Percentiles rank a stretch among this genome's conserved stretches.
Evolutionary conservation across 2,113 vertebrate species (phyloP).

Genomic region (Rhombomys opimus): DNA sequence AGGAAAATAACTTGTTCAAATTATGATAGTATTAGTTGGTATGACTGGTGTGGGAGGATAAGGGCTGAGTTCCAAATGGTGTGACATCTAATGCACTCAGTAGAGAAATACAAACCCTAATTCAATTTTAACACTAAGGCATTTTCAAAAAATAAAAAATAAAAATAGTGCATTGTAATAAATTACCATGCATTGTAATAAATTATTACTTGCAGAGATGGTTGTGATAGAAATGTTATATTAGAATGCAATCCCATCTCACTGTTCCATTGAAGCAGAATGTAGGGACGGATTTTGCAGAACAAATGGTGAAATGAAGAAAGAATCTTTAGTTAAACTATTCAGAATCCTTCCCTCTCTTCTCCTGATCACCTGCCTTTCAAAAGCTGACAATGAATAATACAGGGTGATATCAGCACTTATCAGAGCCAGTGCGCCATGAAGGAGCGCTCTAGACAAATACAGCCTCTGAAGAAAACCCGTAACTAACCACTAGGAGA

Average conservation of each 20-base stretch:
- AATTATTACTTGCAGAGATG: background rate
- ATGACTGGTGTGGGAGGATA: background rate
- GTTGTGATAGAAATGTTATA: background rate
- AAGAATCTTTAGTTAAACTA: background rate
- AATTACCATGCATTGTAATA: background rate
- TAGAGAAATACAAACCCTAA: background rate
- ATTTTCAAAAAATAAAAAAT: background rate
- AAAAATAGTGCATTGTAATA: background rate
- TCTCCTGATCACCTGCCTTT: slow-evolving; percentile 4
- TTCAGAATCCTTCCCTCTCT: background rate
- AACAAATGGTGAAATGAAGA: slow-evolving; percentile 10
- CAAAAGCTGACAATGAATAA: slow-evolving; percentile 9
- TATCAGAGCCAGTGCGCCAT: background rate
- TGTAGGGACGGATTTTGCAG: background rate
- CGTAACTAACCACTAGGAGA: background rate
- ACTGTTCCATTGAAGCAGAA: background rate
- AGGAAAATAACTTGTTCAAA: background rate
- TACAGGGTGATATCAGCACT: background rate
- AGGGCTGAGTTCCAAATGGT: background rate
- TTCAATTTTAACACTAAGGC: slow-evolving; percentile 16
- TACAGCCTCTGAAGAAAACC: background rate
- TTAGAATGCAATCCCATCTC: background rate
- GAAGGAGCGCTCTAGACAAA: background rate
- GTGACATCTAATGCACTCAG: background rate
- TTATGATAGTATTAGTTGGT: background rate